Evolutionary conservation across 2,113 vertebrate genomes (phyloP).

Genomic region (Myodes glareolus): DNA sequence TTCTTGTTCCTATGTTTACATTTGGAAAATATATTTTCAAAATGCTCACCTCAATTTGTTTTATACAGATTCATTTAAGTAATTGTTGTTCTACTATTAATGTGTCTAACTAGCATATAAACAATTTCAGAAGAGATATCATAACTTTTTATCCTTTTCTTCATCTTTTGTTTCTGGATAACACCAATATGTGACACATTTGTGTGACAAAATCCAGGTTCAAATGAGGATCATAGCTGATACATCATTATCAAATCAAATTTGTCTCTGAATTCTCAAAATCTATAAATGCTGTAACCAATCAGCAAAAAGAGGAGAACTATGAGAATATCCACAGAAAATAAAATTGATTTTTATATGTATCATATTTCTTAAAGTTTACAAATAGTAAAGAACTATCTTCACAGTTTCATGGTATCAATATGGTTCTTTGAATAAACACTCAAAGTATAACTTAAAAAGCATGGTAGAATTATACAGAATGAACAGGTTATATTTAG

Average conservation of each 20-base stretch:
- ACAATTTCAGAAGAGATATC: not conserved
- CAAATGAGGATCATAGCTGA: not conserved
- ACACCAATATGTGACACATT: not conserved
- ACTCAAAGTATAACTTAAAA: not conserved
- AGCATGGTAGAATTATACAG: not conserved
- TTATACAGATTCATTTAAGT: not conserved
- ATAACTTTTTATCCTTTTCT: not conserved
- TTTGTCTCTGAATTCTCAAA: not conserved
- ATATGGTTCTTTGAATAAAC: not conserved
- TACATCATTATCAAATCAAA: not conserved
- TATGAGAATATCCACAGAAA: not conserved
- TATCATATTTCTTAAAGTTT: not conserved
- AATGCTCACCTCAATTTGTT: not conserved
- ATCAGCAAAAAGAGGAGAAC: not conserved
- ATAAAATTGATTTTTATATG: not conserved
- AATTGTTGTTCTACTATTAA: not conserved
- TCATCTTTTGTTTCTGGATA: not conserved
- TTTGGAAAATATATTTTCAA: not conserved
- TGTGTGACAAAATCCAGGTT: not conserved
- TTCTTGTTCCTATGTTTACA: not conserved
- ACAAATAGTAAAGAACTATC: not conserved
- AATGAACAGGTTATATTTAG: not conserved
- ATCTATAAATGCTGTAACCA: not conserved
- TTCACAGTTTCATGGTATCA: not conserved
- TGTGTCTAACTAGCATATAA: not conserved